These are phyloP conservation scores for Lepas anatifera DNA, from an alignment of 2,888 invertebrate genomes.

Conservation along the genomic window DNA sequence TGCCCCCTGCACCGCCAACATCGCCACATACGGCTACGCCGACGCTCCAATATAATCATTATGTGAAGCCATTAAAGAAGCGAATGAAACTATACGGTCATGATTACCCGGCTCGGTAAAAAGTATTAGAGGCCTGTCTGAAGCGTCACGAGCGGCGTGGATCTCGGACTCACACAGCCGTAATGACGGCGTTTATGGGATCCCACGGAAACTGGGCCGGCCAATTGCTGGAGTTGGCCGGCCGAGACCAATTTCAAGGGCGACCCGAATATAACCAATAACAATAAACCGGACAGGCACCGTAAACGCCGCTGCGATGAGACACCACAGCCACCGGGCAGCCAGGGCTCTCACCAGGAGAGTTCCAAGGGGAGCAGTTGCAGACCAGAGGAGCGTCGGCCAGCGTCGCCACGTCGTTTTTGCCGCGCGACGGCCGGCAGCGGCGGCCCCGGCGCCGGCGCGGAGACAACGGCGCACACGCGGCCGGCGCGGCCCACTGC, in stretches of 20 bases:
- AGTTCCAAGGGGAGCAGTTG: too few species aligned
- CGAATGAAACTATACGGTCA: conserved; percentile 11
- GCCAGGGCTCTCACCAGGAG: too few species aligned
- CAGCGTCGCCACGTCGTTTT: neutral
- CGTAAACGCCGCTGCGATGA: neutral
- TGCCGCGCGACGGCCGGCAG: neutral
- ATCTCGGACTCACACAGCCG: neutral
- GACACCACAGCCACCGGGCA: neutral
- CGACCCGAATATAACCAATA: neutral
- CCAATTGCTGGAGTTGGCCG: neutral
- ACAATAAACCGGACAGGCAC: neutral
- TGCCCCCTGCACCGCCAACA: too few species aligned
- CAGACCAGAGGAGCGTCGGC: neutral
- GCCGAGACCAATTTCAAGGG: neutral
- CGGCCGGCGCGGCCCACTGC: neutral
- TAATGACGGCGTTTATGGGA: neutral
- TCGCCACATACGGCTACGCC: too few species aligned
- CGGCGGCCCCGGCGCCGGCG: neutral
- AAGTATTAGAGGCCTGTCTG: neutral
- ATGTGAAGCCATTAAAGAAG: conserved; percentile 10
- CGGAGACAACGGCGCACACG: neutral
- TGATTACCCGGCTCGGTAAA: conserved; percentile 4
- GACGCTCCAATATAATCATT: conserved; percentile 4
- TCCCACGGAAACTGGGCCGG: neutral
- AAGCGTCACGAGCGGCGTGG: neutral